Percentiles rank a stretch among this genome's conserved stretches.
Conservation (phyloP, 1,140 invertebrate species). For the Grapholita molesta region DNA sequence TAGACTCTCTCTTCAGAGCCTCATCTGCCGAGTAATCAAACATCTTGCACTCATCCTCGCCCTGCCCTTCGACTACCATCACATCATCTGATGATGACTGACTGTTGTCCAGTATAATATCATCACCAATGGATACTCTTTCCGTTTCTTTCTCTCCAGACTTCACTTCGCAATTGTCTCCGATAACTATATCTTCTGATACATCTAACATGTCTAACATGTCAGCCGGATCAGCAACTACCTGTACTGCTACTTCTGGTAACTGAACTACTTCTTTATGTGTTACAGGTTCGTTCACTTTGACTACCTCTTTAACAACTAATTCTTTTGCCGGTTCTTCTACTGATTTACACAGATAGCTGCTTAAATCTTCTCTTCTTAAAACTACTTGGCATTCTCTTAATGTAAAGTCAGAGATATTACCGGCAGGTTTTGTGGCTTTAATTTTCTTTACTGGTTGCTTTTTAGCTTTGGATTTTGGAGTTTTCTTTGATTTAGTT, state of each 20-base stretch:
- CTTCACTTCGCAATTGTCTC: conserved; percentile 54
- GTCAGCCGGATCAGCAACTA: conserved; percentile 31
- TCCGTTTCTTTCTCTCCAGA: conserved; percentile 42
- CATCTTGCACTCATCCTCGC: conserved; percentile 52
- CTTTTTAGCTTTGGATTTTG: conserved; percentile 33
- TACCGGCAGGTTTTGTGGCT: conserved; percentile 17
- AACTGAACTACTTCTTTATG: conserved; percentile 11
- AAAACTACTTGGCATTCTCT: conserved; percentile 59
- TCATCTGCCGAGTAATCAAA: conserved; percentile 69
- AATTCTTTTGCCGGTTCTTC: conserved; percentile 4
- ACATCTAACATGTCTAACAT: conserved; percentile 70
- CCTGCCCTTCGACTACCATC: conserved; percentile 19
- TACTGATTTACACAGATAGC: conserved; percentile 28
- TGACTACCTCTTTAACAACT: conserved; percentile 17
- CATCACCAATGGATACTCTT: conserved; percentile 48
- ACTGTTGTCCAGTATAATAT: conserved; percentile 66
- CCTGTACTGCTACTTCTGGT: conserved; percentile 30
- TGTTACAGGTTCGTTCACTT: neutral
- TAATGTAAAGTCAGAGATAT: conserved; percentile 27
- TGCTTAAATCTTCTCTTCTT: conserved; percentile 42
- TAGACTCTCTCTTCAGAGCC: conserved; percentile 49
- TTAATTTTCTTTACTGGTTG: conserved; percentile 32
- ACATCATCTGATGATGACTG: conserved; percentile 53
- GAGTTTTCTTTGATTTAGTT: conserved; percentile 34
- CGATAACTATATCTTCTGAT: conserved; percentile 69